Evolutionary conservation across 1,140 invertebrate species (phyloP), one percentile per base, ranked within the genome.

Genomic region (Hylyphantes graminicola): DNA sequence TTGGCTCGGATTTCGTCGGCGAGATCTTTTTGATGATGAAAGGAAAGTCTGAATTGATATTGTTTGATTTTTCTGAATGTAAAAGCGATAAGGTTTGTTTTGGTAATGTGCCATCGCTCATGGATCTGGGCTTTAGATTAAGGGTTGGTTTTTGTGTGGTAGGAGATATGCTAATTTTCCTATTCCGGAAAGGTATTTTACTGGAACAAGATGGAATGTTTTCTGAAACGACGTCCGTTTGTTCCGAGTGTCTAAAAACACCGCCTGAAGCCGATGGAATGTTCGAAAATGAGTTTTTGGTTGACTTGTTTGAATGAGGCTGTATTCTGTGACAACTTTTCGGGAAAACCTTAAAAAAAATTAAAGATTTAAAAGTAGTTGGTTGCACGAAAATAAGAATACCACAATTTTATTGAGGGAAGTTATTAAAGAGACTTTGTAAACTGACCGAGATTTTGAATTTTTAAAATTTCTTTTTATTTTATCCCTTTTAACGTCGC

Each of bases 81-180:
- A 57, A 64, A 54, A 7, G 65, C 48, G 15, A 48, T 15, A n/a
- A n/a, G 0, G n/a, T 54, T 80, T 17, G 64, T 76, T 21, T 81
- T 55, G 17, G 9, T 12, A 81, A 57, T 11, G 59, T 83, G 7
- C 80, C 72, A n/a, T 74, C 80, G 13, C 80, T 83, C 59, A 83
- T 64, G 7, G 80, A 61, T n/a, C 59, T 21, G 15, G 59, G 57
- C 8, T 76, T 76, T 76, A 19, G n/a, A 9, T 35, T 11, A 88
- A 13, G 15, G 35, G 17, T 76, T 68, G 63, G 61, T 35, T 67
- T 83, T 54, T 17, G 48, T 8, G 2, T 53, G 12, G 68, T 6
- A n/a, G 50, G n/a, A 54, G 68, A 17, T 15, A 8, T 13, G 1
- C 9, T 70, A 3, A 53, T 3, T 70, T 54, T 78, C 7, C 21